These are phyloP conservation scores for Synergus umbraculus DNA, from an alignment of 2,888 invertebrate genomes.

Conservation along the genomic window DNA sequence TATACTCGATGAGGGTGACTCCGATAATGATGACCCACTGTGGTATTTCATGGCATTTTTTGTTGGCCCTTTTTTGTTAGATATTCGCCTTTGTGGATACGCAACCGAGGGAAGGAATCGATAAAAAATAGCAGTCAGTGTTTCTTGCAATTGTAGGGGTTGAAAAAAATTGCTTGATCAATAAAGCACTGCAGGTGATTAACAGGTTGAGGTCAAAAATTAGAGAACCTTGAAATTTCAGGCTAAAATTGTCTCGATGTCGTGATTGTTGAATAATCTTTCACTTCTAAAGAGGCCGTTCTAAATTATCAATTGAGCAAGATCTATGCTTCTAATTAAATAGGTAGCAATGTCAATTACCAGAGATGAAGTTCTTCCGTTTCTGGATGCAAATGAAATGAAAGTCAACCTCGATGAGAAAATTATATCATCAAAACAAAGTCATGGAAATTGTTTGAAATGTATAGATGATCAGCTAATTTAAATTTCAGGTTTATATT, in stretches of 20 bases:
- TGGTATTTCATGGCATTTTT: slow-evolving; percentile 34
- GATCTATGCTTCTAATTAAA: slow-evolving; percentile 58
- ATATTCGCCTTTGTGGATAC: background rate
- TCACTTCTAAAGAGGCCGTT: slow-evolving; percentile 57
- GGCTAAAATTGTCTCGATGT: slow-evolving; percentile 52
- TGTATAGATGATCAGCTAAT: background rate
- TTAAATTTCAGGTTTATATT: too few species aligned
- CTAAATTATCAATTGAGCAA: slow-evolving; percentile 54
- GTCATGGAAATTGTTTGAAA: background rate
- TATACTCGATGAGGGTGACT: slow-evolving; percentile 38
- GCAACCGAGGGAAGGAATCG: background rate
- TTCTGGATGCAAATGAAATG: slow-evolving; percentile 55
- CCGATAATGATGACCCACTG: slow-evolving; percentile 35
- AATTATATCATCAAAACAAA: background rate
- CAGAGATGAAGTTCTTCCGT: slow-evolving; percentile 58
- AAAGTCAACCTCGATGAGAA: slow-evolving; percentile 45
- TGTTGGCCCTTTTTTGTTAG: slow-evolving; percentile 23
- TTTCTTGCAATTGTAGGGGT: background rate
- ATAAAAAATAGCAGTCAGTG: background rate
- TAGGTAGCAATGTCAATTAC: slow-evolving; percentile 58
- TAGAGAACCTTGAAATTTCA: slow-evolving; percentile 35
- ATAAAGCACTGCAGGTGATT: slow-evolving; percentile 34
- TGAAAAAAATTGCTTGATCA: slow-evolving; percentile 28
- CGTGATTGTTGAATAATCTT: slow-evolving; percentile 53
- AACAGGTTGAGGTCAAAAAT: slow-evolving; percentile 37